phyloP scores from a whole-genome alignment of 2,797 vertebrate genomes.

The Rhodeus uyekii region DNA sequence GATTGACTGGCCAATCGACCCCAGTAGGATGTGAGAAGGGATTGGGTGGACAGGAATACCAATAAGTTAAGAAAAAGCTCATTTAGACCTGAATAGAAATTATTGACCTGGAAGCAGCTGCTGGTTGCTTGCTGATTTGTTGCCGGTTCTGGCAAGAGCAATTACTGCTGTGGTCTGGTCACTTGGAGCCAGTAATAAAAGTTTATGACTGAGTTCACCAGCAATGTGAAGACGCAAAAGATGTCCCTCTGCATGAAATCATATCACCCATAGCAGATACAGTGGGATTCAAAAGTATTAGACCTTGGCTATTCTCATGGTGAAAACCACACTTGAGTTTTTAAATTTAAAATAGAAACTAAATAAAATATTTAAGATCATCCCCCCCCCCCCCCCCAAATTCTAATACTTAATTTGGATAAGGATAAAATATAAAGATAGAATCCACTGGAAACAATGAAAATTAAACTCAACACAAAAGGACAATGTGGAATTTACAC shows the following conservation, averaged over 20 bases:
- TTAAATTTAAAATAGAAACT: no score
- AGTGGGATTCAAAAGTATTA: not conserved
- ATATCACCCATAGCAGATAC: not conserved
- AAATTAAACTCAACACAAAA: no score
- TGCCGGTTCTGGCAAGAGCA: conserved; percentile 62
- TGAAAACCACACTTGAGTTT: no score
- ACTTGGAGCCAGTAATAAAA: conserved; percentile 43
- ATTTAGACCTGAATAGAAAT: conserved; percentile 62
- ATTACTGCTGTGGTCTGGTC: conserved; percentile 55
- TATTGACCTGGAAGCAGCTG: conserved; percentile 65
- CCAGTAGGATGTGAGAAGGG: conserved; percentile 58
- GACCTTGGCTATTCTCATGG: no score
- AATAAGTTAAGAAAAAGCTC: conserved; percentile 64
- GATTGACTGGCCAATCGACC: conserved; percentile 63
- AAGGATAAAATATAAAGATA: no score
- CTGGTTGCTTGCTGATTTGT: conserved; percentile 63
- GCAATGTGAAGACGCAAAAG: not conserved
- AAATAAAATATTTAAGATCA: no score
- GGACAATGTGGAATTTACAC: no score
- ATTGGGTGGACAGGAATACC: conserved; percentile 59
- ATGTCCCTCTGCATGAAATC: not conserved
- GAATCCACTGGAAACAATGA: no score
- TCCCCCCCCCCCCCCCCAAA: no score
- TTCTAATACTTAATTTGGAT: no score
- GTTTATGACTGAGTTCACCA: conserved; percentile 31